Evolutionary conservation across 2,888 invertebrate genomes (phyloP).

Genomic region (Electrophaes corylata): DNA sequence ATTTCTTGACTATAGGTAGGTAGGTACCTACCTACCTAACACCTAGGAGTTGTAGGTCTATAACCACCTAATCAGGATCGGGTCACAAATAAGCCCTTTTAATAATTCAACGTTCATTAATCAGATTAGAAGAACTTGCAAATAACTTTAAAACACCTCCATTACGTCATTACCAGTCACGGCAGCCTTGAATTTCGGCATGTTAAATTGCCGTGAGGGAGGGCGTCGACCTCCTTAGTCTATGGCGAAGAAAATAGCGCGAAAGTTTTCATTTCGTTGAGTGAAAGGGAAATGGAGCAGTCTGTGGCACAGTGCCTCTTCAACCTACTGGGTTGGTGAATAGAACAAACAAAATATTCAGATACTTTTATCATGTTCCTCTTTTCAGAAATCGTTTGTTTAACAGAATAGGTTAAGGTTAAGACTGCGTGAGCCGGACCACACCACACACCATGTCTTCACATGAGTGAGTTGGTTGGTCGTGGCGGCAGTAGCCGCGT

Average conservation of each 20-base stretch:
- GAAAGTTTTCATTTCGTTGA: slow-evolving; percentile 45
- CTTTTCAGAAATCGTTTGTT: not conserved
- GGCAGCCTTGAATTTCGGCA: slow-evolving; percentile 37
- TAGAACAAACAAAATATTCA: not conserved
- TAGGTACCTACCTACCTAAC: not conserved
- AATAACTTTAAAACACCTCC: slow-evolving; percentile 10
- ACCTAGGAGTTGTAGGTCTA: too few relatives aligned
- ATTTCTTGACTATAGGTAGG: too few relatives aligned
- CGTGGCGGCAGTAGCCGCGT: not conserved
- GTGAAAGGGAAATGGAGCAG: slow-evolving; percentile 35
- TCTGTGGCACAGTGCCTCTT: slow-evolving; percentile 3
- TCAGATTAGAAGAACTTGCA: not conserved
- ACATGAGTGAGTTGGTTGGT: not conserved
- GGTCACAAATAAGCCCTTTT: not conserved
- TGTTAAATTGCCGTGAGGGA: slow-evolving; percentile 24
- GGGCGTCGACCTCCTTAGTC: slow-evolving; percentile 41
- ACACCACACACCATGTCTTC: not conserved
- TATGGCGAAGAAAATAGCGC: slow-evolving; percentile 46
- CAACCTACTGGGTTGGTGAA: not conserved
- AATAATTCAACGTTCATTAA: too few relatives aligned
- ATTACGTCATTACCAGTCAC: slow-evolving; percentile 29
- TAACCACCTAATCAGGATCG: not conserved
- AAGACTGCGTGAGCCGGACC: not conserved
- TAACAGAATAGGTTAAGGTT: too few relatives aligned
- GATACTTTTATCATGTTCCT: slow-evolving; percentile 1